phyloP scores from a whole-genome alignment of 2,113 vertebrate species.

The Cnemophilus loriae region DNA sequence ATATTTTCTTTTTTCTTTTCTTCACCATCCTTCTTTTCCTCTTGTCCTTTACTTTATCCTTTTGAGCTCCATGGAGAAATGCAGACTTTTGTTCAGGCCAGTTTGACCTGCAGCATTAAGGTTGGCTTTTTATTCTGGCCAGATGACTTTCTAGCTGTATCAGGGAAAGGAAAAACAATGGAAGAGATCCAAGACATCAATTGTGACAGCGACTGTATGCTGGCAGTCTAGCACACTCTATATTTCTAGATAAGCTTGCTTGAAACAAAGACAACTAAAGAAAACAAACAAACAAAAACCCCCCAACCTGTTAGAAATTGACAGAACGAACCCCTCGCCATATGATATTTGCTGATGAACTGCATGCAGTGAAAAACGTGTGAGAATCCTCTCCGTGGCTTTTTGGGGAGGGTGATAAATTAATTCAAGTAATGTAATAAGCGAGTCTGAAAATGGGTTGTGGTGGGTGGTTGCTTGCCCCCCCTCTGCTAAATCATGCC shows the following conservation, averaged over 20 bases:
- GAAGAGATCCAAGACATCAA: background rate
- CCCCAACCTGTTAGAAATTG: background rate
- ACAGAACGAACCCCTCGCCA: background rate
- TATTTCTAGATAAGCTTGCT: background rate
- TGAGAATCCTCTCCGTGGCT: background rate
- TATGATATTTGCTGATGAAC: conserved; percentile 32
- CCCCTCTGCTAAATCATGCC: conserved; percentile 33
- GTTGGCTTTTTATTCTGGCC: background rate
- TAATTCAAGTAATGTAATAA: conserved; percentile 44
- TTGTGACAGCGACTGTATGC: background rate
- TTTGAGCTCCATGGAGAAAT: background rate
- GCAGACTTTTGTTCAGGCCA: background rate
- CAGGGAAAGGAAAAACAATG: background rate
- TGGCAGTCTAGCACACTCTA: background rate
- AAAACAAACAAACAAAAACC: background rate
- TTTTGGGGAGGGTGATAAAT: background rate
- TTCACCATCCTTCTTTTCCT: background rate
- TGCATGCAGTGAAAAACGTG: background rate
- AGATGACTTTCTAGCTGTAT: background rate
- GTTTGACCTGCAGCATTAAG: background rate
- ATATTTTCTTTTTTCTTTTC: too few relatives aligned
- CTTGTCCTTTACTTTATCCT: background rate
- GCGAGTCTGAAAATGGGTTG: conserved; percentile 42
- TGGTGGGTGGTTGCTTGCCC: conserved; percentile 3
- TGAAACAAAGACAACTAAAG: conserved; percentile 37